Evolutionary conservation across 2,888 invertebrate genomes (phyloP).

Genomic region (Acronicta alni): DNA sequence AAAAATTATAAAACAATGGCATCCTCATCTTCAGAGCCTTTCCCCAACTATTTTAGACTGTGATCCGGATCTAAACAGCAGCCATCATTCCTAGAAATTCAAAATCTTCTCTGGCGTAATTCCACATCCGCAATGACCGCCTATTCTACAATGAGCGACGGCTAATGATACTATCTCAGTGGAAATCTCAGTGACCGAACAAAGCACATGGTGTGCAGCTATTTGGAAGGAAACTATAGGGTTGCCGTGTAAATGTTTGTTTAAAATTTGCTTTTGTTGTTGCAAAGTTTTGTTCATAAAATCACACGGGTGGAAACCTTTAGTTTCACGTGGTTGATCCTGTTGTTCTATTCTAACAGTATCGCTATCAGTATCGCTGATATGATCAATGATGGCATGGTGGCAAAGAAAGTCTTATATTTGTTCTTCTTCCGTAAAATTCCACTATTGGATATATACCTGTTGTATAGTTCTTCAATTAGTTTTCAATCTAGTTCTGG

Average conservation of each 20-base stretch:
- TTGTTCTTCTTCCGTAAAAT: too few species aligned
- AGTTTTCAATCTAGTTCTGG: too few species aligned
- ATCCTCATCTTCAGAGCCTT: too few species aligned
- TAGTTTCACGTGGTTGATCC: not conserved
- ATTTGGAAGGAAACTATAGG: slow-evolving; percentile 30
- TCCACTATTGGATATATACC: too few species aligned
- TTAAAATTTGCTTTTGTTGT: not conserved
- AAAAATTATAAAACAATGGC: too few species aligned
- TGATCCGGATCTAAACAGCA: too few species aligned
- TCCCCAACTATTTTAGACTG: too few species aligned
- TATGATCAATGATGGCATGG: too few species aligned
- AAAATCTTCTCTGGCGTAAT: slow-evolving; percentile 20
- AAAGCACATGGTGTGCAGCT: slow-evolving; percentile 36
- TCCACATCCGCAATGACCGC: slow-evolving; percentile 15
- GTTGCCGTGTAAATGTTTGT: slow-evolving; percentile 17
- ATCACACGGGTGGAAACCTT: not conserved
- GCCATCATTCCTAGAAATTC: slow-evolving; percentile 23
- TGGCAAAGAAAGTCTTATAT: too few species aligned
- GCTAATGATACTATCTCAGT: slow-evolving; percentile 49
- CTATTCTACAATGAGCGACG: slow-evolving; percentile 35
- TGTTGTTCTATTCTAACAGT: too few species aligned
- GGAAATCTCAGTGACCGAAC: slow-evolving; percentile 51
- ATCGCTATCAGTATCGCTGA: too few species aligned
- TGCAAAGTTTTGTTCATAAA: not conserved
- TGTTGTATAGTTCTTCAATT: too few species aligned